Percentiles rank a stretch among this genome's conserved stretches.
phyloP scores from a whole-genome alignment of 30 jellyfish, hydroid and myxozoan genomes.

The Clytia hemisphaerica region DNA sequence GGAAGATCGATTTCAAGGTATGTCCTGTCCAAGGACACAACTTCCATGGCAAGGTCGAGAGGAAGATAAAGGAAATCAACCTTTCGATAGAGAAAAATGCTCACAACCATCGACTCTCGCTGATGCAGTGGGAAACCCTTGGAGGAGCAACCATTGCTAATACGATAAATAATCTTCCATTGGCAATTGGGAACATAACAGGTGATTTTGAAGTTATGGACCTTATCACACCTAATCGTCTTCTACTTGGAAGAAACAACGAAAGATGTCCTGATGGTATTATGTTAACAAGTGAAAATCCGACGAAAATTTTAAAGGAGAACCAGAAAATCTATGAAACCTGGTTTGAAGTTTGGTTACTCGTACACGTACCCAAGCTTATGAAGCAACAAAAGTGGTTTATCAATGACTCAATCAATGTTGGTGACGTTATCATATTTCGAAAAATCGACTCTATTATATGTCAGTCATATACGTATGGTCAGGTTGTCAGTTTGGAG shows the following conservation, averaged over 20 bases:
- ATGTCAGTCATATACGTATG: too few relatives aligned
- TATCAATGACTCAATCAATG: too few relatives aligned
- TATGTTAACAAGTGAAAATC: too few relatives aligned
- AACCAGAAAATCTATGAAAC: not conserved
- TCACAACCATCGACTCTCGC: not conserved
- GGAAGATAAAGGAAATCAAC: not conserved
- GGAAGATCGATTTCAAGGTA: too few relatives aligned
- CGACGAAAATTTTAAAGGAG: not conserved
- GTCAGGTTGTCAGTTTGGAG: too few relatives aligned
- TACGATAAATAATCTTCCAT: too few relatives aligned
- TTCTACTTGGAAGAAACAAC: constrained; percentile 1
- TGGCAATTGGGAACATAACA: too few relatives aligned
- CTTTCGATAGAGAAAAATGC: not conserved
- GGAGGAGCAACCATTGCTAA: too few relatives aligned
- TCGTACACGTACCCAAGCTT: constrained; percentile 10
- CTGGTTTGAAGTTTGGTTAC: constrained; percentile 6
- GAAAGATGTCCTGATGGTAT: not conserved
- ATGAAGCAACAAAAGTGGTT: too few relatives aligned
- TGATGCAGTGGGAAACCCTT: constrained; percentile 12
- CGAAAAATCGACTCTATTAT: too few relatives aligned
- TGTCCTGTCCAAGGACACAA: constrained; percentile 6
- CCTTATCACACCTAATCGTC: not conserved
- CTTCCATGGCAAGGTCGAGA: constrained; percentile 10
- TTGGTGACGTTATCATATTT: too few relatives aligned
- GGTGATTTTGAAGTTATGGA: not conserved